A percentile compares a stretch with the other conserved stretches of the same genome.
Evolutionary conservation across 1,140 invertebrate genomes (phyloP).

Genomic region (Drosophila melanica): DNA sequence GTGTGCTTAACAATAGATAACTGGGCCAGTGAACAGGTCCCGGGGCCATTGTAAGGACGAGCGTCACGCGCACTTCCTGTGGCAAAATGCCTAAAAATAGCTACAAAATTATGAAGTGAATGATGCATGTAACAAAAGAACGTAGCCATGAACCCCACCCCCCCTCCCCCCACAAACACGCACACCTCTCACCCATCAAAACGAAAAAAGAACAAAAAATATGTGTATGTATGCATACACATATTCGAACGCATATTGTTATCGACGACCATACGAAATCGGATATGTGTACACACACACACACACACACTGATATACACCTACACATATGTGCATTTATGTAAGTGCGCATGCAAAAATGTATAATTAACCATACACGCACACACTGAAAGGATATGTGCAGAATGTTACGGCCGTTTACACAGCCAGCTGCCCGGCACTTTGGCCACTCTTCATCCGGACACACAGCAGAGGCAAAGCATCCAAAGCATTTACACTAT

Average conservation of each 20-base stretch:
- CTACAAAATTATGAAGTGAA: slow-evolving; percentile 60
- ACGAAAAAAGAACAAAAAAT: neutral
- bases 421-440: slow-evolving; percentile 65
- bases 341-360: slow-evolving; percentile 62
- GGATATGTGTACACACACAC: slow-evolving; percentile 59
- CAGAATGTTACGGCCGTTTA: slow-evolving; percentile 74
- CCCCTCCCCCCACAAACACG: neutral
- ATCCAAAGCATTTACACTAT: neutral
- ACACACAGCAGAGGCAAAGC: neutral
- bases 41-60: slow-evolving; percentile 47
- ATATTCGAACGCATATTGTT: slow-evolving; percentile 72
- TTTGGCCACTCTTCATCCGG: slow-evolving; percentile 47
- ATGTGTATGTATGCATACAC: slow-evolving; percentile 1
- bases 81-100: slow-evolving; percentile 63
- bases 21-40: slow-evolving; percentile 36
- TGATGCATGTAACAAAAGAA: slow-evolving; percentile 45
- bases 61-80: slow-evolving; percentile 60
- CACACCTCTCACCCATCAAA: too few relatives aligned
- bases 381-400: slow-evolving; percentile 46
- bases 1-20: slow-evolving; percentile 47
- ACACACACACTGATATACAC: slow-evolving; percentile 19
- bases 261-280: slow-evolving; percentile 62
- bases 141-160: neutral
- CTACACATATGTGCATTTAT: neutral
- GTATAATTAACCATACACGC: slow-evolving; percentile 75